These are phyloP conservation scores for Hyles lineata DNA, from an alignment of 2,888 invertebrate species.

Conservation along the genomic window DNA sequence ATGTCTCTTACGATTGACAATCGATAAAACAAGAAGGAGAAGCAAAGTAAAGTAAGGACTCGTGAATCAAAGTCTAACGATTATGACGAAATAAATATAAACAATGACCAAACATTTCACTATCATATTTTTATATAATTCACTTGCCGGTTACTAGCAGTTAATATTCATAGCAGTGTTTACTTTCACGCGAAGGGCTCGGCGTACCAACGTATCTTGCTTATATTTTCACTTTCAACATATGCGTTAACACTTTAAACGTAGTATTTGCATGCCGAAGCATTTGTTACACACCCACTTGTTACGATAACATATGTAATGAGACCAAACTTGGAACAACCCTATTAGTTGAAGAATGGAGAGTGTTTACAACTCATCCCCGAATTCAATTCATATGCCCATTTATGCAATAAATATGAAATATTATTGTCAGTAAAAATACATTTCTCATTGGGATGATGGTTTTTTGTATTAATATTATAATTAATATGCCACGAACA, in stretches of 20 bases:
- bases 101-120: background rate
- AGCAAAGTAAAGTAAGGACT: too few relatives aligned
- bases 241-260: background rate
- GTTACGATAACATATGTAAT: background rate
- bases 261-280: conserved; percentile 1
- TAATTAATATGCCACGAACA: background rate
- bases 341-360: background rate
- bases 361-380: background rate
- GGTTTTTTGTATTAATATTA: too few relatives aligned
- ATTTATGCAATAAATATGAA: too few relatives aligned
- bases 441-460: too few relatives aligned
- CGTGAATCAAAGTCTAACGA: too few relatives aligned
- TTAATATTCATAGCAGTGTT: conserved; percentile 15
- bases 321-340: background rate
- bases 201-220: background rate
- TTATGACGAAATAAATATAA: too few relatives aligned
- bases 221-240: conserved; percentile 17
- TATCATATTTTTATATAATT: conserved; percentile 9
- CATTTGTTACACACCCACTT: background rate
- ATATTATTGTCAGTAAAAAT: too few relatives aligned
- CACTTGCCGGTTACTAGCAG: background rate
- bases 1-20: too few relatives aligned
- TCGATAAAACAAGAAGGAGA: too few relatives aligned
- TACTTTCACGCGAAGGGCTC: conserved; percentile 22
- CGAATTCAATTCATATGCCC: background rate